Evolutionary conservation across 2,888 invertebrate genomes (phyloP), one percentile per base, ranked within the genome.

Genomic region (Pecten maximus): DNA sequence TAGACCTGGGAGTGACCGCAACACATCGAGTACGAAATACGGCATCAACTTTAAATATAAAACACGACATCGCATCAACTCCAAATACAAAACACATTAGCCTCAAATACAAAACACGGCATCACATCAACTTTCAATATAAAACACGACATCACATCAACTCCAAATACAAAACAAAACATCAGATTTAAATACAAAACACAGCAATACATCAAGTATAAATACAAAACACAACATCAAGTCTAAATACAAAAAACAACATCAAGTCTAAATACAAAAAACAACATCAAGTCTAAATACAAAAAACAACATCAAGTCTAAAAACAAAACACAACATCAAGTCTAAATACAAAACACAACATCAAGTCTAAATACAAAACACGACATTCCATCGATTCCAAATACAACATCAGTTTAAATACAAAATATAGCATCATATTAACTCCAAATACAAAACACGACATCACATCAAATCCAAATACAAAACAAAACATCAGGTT

Each of bases 11-110:
- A 93, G 90, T 40, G 91, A 90, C n/a, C 89, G 88, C 8, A 94
- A 88, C 10, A 93, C 93, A 40, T 93, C 92, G 90, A 94, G 92
- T 40, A 94, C 94, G 90, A 94, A 94, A 87, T 93, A 94, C 8
- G 93, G 93, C 87, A 93, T 90, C 12, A 92, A 88, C 93, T 91
- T 87, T 16, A 60, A 60, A 23, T 60, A 60, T 23, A 60, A 60
- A 60, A 23, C 23, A 60, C 6, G 44, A 44, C 12, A n/a, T n/a
- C n/a, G 4, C 15, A n/a, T 60, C 60, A 60, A 23, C 60, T 60
- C 6, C 60, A 3, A 23, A n/a, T 23, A 60, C 44, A 60, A 60
- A n/a, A 23, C 0, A n/a, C n/a, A 60, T 60, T 1, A n/a, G 60
- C 23, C n/a, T 60, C n/a, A 60, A 23, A 28, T 74, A n/a, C 12